These are phyloP conservation scores for Oophaga pumilio DNA, from an alignment of 2,113 vertebrate genomes.

Conservation along the genomic window DNA sequence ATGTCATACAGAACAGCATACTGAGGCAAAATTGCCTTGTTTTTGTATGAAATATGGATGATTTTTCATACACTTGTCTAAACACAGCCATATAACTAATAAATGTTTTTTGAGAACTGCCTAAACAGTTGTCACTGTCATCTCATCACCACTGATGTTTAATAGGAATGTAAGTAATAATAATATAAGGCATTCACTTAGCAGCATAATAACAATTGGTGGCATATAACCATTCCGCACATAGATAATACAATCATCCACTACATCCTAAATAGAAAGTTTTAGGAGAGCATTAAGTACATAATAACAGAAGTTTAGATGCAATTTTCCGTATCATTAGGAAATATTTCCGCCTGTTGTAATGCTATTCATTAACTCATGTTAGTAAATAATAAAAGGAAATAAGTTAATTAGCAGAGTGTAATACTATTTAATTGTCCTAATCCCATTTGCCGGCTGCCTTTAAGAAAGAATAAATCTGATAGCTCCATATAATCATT, in stretches of 20 bases:
- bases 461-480: constrained; percentile 25
- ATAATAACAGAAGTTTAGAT: constrained; percentile 62
- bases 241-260: background rate
- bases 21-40: no score
- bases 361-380: constrained; percentile 61
- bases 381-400: constrained; percentile 55
- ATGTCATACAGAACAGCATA: no score
- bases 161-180: background rate
- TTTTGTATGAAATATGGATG: no score
- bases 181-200: background rate
- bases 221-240: background rate
- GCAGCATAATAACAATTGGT: background rate
- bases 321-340: constrained; percentile 54
- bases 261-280: background rate
- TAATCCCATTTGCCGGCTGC: constrained; percentile 25
- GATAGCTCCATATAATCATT: constrained; percentile 10
- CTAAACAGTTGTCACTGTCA: no score
- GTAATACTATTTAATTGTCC: constrained; percentile 51
- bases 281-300: constrained; percentile 41
- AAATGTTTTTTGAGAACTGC: no score
- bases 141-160: background rate
- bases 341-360: constrained; percentile 65
- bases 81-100: no score
- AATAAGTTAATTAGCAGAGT: constrained; percentile 65
- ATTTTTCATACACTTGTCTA: no score